Conservation (phyloP, 1,140 invertebrate genomes). For the Drosophila truncata region DNA sequence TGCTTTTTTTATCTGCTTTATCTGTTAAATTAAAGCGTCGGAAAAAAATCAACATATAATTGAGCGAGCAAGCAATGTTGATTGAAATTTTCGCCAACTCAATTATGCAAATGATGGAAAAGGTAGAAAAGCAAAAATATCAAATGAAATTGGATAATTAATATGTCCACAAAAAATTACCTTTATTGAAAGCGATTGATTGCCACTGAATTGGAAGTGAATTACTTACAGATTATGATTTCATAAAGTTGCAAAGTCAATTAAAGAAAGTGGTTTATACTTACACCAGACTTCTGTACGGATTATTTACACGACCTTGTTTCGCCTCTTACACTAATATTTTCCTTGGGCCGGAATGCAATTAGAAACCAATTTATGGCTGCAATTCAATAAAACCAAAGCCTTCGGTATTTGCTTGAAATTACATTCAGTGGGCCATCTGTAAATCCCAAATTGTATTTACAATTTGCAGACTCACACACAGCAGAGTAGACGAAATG, state of each 20-base stretch:
- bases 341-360: conserved; percentile 19
- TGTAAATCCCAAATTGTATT: conserved; percentile 41
- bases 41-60: conserved; percentile 7
- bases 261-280: neutral
- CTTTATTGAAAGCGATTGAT: neutral
- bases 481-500: conserved; percentile 19
- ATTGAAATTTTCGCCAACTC: conserved; percentile 5
- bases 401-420: conserved; percentile 27
- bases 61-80: neutral
- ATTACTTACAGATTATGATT: conserved; percentile 3
- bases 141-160: conserved; percentile 22
- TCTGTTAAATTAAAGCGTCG: neutral
- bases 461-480: conserved; percentile 36
- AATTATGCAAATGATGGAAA: conserved; percentile 29
- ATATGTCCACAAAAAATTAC: conserved; percentile 8
- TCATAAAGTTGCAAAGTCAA: conserved; percentile 7
- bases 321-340: neutral
- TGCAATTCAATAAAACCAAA: conserved; percentile 26
- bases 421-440: conserved; percentile 24
- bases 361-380: conserved; percentile 29
- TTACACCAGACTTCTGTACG: neutral
- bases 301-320: neutral
- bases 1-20: neutral
- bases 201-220: neutral
- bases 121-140: neutral